Base-by-base conservation (phyloP, 2,797 vertebrate genomes). In the Anas capensis region DNA sequence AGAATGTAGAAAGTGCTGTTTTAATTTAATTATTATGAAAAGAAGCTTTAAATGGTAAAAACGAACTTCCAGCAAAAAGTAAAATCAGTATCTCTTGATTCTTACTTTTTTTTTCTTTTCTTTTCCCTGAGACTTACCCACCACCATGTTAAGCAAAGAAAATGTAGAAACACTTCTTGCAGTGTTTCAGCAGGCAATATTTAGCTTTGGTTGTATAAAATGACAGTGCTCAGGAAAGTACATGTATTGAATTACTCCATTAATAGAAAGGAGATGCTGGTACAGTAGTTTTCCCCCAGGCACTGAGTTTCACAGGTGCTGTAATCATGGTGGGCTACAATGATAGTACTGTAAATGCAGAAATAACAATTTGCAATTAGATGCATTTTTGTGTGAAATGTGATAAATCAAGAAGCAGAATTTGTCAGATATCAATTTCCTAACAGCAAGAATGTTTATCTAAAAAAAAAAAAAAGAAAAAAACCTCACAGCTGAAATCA, bases 341-440 rank as follows among this genome's bases (percentile, higher is more conserved):
- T 75, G 82, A 96, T 46, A 56, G 72, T 51, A 87, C 81, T 95
- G 86, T 93, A 94, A 88, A 92, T 90, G 82, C 57, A 92, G 82
- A 90, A 96, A 82, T 64, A 94, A 80, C 83, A 88, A 71, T 90
- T 82, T 95, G 68, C 65, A 83, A 90, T 97, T 96, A 93, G 68
- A 57, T 60, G 53, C 84, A 87, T 96, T 92, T 92, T 95, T 94
- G 61, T 85, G 75, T 93, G 91, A 97, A 95, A 91, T 91, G 93
- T 71, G 79, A 95, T 97, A 93, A 96, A 95, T 96, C 85, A 95
- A 88, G 82, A 51, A 66, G 34, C 78, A 46, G 79, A 94, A 93
- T 93, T 96, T 96, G 86, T 91, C 88, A 82, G 57, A 31, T 80
- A 85, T 88, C 86, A 56, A 12, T 94, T 97, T 64, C 64, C 36